phyloP scores from a whole-genome alignment of 1,140 invertebrate genomes.

The Conus ventricosus region DNA sequence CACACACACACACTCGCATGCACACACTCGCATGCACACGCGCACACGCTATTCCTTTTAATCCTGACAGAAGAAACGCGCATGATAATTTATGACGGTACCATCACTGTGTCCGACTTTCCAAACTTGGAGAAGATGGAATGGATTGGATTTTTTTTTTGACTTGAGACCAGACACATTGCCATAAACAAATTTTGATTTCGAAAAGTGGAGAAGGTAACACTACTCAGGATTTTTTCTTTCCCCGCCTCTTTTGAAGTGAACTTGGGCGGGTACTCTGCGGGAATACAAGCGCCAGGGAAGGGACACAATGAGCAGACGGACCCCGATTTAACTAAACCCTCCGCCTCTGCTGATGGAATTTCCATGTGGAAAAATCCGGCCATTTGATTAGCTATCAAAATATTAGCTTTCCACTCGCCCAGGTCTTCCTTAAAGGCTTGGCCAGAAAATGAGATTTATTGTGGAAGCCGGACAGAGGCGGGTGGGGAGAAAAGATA shows the following conservation, averaged over 20 bases:
- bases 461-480: conserved; percentile 2
- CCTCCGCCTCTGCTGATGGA: not conserved
- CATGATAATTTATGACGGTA: too few relatives aligned
- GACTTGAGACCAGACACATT: too few relatives aligned
- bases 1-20: not conserved
- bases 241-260: not conserved
- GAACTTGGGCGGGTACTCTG: not conserved
- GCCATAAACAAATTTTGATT: not conserved
- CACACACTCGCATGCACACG: not conserved
- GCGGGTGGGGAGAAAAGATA: not conserved
- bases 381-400: conserved; percentile 28
- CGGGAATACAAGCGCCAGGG: too few relatives aligned
- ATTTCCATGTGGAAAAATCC: conserved; percentile 22
- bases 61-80: too few relatives aligned
- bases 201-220: not conserved
- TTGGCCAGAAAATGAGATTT: conserved; percentile 23
- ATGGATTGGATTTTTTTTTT: too few relatives aligned
- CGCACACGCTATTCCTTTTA: not conserved
- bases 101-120: too few relatives aligned
- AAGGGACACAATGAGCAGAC: conserved; percentile 2
- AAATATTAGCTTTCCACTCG: conserved; percentile 20
- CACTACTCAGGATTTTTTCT: not conserved
- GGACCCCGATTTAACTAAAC: not conserved
- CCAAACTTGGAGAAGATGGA: too few relatives aligned
- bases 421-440: conserved; percentile 7